Evolutionary conservation across 2,113 vertebrate genomes (phyloP).

Genomic region (Oreochromis tanganicae): DNA sequence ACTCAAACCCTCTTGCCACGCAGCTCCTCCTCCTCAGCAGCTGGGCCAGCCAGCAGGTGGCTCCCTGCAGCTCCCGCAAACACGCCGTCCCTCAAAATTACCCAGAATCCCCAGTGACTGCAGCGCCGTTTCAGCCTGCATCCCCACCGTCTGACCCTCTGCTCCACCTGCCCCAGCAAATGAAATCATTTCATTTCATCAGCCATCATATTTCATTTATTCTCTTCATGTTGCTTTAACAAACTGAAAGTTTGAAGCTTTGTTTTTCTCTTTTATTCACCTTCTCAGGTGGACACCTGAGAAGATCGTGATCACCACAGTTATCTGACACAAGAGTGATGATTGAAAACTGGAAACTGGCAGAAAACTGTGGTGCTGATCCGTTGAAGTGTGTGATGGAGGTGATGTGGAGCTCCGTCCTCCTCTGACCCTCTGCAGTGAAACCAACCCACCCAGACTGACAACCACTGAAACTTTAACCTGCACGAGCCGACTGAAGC

Average conservation of each 20-base stretch:
- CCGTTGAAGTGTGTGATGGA: background rate
- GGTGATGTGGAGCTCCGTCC: background rate
- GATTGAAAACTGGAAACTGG: background rate
- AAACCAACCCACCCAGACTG: background rate
- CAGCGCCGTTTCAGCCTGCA: background rate
- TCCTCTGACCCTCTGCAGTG: background rate
- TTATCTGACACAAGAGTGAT: background rate
- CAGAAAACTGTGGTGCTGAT: background rate
- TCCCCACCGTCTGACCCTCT: background rate
- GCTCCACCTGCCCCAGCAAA: background rate
- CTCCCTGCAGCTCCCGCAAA: background rate
- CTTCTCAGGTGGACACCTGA: background rate
- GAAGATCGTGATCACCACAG: background rate
- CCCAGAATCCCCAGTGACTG: background rate
- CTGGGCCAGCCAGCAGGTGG: conserved; percentile 20
- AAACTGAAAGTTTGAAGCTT: background rate
- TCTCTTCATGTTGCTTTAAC: background rate
- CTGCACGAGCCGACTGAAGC: background rate
- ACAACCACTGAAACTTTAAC: accelerated
- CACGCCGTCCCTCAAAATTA: conserved; percentile 3
- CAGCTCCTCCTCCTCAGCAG: conserved; percentile 8
- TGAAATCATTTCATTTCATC: background rate
- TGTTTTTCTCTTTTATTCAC: background rate
- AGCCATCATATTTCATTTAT: background rate
- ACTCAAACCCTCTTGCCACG: conserved; percentile 20